These are phyloP conservation scores for Hydriomena furcata DNA, from an alignment of 2,888 invertebrate species.

Conservation along the genomic window DNA sequence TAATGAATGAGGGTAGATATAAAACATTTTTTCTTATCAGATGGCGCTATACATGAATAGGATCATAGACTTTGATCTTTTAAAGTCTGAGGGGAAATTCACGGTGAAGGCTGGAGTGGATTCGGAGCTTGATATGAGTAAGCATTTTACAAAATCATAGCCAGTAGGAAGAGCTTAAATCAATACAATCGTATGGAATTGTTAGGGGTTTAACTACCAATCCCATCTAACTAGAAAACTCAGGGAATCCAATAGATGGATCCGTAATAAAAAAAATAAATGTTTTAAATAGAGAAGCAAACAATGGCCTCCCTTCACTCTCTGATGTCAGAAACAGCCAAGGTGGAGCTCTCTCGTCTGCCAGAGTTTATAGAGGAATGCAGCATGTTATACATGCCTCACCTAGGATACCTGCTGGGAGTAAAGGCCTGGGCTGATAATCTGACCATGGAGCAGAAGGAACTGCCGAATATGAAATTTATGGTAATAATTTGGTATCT, in stretches of 20 bases:
- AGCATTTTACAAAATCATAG: too few relatives aligned
- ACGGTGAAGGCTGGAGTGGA: constrained; percentile 90
- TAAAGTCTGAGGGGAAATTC: constrained; percentile 85
- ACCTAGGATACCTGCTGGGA: constrained; percentile 90
- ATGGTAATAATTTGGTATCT: constrained; percentile 83
- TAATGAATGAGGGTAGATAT: neutral
- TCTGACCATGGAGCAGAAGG: constrained; percentile 80
- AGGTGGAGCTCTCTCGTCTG: constrained; percentile 86
- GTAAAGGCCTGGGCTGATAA: constrained; percentile 86
- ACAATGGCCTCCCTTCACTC: constrained; percentile 87
- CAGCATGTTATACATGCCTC: constrained; percentile 87
- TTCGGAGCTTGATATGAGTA: constrained; percentile 89
- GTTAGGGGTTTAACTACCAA: too few relatives aligned
- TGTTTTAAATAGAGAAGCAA: constrained; percentile 85
- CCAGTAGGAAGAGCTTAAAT: too few relatives aligned
- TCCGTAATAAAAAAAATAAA: too few relatives aligned
- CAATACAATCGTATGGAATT: too few relatives aligned
- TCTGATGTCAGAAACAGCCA: constrained; percentile 88
- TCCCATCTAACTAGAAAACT: too few relatives aligned
- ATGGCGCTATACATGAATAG: constrained; percentile 88
- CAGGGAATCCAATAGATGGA: too few relatives aligned
- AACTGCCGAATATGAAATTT: constrained; percentile 87
- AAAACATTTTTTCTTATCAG: constrained; percentile 37
- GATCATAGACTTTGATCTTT: constrained; percentile 88
- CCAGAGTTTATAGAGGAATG: constrained; percentile 87